Evolutionary conservation across 2,888 invertebrate species (phyloP), one percentile per base, ranked within the genome.

Genomic region (Congeria kusceri): DNA sequence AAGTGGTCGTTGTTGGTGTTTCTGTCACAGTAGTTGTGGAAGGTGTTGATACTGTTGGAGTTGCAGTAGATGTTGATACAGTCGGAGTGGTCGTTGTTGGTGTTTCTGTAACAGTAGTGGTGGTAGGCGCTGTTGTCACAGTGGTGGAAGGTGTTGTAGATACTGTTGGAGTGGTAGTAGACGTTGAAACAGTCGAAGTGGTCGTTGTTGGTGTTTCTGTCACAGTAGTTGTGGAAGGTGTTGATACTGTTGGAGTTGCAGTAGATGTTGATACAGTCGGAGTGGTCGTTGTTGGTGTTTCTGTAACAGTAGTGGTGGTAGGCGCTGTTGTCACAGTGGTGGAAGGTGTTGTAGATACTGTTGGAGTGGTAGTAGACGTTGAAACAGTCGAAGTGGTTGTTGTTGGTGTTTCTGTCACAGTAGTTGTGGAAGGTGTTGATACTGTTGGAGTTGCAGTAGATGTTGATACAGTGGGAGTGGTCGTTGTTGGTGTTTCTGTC

Each of bases 131-230:
- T 39, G 39, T 39, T 13, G 39, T 13, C 15, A 5, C 39, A 9
- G 39, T 39, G n/a, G 39, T 39, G 3, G 39, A 39, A 3, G 3
- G 39, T 39, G 39, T 39, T 39, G 39, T 39, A 39, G 39, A 39
- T 39, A 5, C 39, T 15, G 39, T 39, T 39, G 11, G 1, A 29
- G 32, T 18, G 9, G 61, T 61, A 29, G 18, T 20, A 61, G 7
- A 25, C n/a, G n/a, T n/a, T 23, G 63, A 25, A 18, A 20, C 28
- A 28, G 65, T n/a, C n/a, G n/a, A n/a, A n/a, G n/a, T 29, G 13
- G 65, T 49, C 29, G 65, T 53, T 29, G 65, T 53, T 25, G 29
- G 7, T 2, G 59, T 44, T 20, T 46, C 15, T 23, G 63, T 63
- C 3, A n/a, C 9, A 27, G 49, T 27, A 27, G n/a, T 23, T 7